phyloP scores from a whole-genome alignment of 2,113 vertebrate genomes.

The Ardeotis arabs region DNA sequence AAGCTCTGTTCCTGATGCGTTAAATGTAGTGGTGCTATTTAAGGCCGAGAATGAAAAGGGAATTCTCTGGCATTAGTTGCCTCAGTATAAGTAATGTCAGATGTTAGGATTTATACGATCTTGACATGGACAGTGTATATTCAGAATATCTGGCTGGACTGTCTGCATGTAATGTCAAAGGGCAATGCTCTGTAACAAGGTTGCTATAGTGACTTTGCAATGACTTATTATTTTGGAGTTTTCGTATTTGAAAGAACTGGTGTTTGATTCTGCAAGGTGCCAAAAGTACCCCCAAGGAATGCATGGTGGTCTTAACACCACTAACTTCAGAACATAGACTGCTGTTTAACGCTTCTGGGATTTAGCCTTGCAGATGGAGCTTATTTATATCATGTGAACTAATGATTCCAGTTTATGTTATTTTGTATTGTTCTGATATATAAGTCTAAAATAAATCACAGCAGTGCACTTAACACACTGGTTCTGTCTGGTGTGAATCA shows the following conservation, averaged over 20 bases:
- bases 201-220: neutral
- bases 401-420: neutral
- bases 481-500: neutral
- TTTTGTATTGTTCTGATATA: neutral
- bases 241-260: neutral
- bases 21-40: constrained; percentile 49
- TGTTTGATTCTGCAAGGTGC: neutral
- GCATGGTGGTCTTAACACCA: neutral
- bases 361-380: neutral
- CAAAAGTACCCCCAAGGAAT: neutral
- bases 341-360: neutral
- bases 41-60: constrained; percentile 55
- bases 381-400: neutral
- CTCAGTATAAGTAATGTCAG: constrained; percentile 45
- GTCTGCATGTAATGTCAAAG: constrained; percentile 35
- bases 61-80: constrained; percentile 50
- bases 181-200: neutral
- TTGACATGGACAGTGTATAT: neutral
- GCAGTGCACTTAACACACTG: neutral
- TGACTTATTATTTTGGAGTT: neutral
- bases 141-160: neutral
- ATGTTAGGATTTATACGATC: constrained; percentile 21
- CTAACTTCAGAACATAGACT: neutral
- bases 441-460: neutral
- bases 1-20: neutral